These are phyloP conservation scores for Philonicus albiceps DNA, from an alignment of 2,888 invertebrate species.

Conservation along the genomic window DNA sequence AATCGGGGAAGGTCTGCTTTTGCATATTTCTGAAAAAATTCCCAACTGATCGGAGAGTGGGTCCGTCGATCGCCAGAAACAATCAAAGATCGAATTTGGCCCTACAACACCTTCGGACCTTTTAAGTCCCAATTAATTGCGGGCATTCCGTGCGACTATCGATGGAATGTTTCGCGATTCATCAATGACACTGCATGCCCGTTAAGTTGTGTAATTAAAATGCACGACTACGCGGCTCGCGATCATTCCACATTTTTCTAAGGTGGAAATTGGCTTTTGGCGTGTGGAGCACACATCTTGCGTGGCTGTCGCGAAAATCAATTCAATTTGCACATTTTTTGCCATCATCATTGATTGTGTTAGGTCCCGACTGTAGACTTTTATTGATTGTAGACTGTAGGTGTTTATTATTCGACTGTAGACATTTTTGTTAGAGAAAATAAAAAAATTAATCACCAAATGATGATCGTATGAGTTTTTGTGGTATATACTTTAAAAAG, in stretches of 20 bases:
- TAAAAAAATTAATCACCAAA: too few species aligned
- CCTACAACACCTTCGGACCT: neutral
- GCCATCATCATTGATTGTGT: neutral
- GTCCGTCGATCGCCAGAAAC: neutral
- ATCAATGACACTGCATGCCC: neutral
- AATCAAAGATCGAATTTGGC: neutral
- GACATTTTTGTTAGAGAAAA: too few species aligned
- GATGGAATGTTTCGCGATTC: neutral
- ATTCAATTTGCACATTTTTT: neutral
- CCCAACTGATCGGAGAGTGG: neutral
- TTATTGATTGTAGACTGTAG: too few species aligned
- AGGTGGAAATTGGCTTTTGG: neutral
- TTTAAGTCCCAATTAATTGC: slow-evolving; percentile 17
- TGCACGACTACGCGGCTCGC: neutral
- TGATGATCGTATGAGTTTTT: too few species aligned
- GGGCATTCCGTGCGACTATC: neutral
- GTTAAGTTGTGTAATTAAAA: slow-evolving; percentile 14
- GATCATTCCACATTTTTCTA: neutral
- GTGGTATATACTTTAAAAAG: too few species aligned
- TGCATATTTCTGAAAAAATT: slow-evolving; percentile 19
- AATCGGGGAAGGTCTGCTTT: neutral
- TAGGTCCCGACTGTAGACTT: neutral
- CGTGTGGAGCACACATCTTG: neutral
- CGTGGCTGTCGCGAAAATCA: neutral
- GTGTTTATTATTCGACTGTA: too few species aligned